Percentiles rank a stretch among this genome's conserved stretches.
Conservation (phyloP, 2,797 vertebrate species). For the Coregonus ussuriensis region DNA sequence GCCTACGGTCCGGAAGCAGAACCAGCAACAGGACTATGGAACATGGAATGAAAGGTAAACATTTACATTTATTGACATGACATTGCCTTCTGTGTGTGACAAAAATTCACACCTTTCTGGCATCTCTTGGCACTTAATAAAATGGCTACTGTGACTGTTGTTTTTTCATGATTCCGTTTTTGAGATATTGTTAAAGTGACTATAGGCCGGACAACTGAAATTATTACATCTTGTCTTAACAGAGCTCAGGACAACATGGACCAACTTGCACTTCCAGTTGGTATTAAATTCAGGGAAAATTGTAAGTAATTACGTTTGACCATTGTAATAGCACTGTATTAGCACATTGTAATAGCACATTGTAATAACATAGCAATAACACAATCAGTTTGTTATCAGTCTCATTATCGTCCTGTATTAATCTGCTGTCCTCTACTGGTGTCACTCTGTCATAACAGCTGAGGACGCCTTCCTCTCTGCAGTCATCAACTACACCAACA, state of each 20-base stretch:
- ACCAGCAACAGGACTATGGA: not conserved
- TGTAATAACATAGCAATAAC: not conserved
- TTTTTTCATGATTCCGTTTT: not conserved
- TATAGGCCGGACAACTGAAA: not conserved
- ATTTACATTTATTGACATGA: not conserved
- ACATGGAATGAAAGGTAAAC: not conserved
- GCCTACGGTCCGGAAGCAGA: not conserved
- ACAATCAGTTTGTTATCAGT: not conserved
- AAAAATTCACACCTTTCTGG: not conserved
- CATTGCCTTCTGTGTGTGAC: not conserved
- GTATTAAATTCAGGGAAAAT: constrained; percentile 79
- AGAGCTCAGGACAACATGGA: constrained; percentile 53
- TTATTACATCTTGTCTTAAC: constrained; percentile 20
- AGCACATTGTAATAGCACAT: not conserved
- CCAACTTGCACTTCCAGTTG: constrained; percentile 75
- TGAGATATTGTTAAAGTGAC: not conserved
- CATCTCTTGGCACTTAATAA: not conserved
- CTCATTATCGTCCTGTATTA: constrained; percentile 18
- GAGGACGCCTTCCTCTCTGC: constrained; percentile 89
- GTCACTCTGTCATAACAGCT: constrained; percentile 65
- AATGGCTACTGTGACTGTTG: not conserved
- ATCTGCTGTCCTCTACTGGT: constrained; percentile 51
- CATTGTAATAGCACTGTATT: not conserved
- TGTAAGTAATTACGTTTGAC: constrained; percentile 75
- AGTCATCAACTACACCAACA: constrained; percentile 91